Conservation (phyloP, 2,888 invertebrate species). For the Xanthorhoe designata region DNA sequence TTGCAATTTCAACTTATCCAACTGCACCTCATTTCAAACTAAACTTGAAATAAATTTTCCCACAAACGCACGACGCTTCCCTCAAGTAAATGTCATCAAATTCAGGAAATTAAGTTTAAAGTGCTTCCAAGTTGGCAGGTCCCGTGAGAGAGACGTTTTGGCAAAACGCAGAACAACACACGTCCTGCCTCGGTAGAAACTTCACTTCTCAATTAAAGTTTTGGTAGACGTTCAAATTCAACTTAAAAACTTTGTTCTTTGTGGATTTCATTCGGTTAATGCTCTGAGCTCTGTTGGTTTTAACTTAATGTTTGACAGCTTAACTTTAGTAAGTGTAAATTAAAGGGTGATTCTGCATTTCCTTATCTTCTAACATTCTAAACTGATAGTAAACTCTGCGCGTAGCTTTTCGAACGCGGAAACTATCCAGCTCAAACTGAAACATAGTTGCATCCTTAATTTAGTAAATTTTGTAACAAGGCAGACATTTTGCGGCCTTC, state of each 20-base stretch:
- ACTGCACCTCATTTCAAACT: slow-evolving; percentile 19
- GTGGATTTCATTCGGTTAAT: slow-evolving; percentile 39
- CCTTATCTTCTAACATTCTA: neutral
- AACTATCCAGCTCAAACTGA: slow-evolving; percentile 15
- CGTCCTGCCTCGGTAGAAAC: slow-evolving; percentile 51
- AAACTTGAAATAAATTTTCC: slow-evolving; percentile 28
- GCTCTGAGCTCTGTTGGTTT: slow-evolving; percentile 31
- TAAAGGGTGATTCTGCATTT: neutral
- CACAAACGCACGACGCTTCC: slow-evolving; percentile 43
- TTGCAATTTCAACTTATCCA: slow-evolving; percentile 11
- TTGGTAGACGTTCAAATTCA: slow-evolving; percentile 40
- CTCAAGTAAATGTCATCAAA: slow-evolving; percentile 48
- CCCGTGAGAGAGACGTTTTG: slow-evolving; percentile 58
- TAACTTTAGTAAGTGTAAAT: slow-evolving; percentile 1
- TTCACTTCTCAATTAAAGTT: slow-evolving; percentile 48
- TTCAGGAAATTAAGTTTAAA: slow-evolving; percentile 68
- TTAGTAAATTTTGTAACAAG: slow-evolving; percentile 50
- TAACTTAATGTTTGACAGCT: slow-evolving; percentile 9
- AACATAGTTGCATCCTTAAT: slow-evolving; percentile 33
- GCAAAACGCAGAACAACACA: slow-evolving; percentile 49
- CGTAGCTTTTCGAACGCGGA: neutral
- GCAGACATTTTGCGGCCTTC: slow-evolving; percentile 53
- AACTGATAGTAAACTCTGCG: neutral
- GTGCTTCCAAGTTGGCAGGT: slow-evolving; percentile 54
- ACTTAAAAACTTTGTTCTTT: slow-evolving; percentile 43